A percentile compares a stretch with the other conserved stretches of the same genome.
Evolutionary conservation across 2,888 invertebrate genomes (phyloP).

Genomic region (Smittia sp.): DNA sequence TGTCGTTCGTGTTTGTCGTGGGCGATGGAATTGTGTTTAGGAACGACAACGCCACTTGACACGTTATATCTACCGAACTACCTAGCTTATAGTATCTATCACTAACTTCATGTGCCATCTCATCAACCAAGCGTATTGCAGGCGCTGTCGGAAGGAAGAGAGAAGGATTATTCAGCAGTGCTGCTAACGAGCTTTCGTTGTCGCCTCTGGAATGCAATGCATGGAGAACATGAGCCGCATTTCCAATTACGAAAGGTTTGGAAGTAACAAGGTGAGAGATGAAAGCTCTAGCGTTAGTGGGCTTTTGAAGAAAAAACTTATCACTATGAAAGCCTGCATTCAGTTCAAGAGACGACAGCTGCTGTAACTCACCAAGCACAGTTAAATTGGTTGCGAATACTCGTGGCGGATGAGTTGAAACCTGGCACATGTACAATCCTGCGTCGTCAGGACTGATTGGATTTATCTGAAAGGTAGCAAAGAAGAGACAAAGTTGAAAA

Average conservation of each 20-base stretch:
- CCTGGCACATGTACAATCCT: constrained; percentile 76
- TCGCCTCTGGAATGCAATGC: too few relatives aligned
- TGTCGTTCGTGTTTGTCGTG: constrained; percentile 39
- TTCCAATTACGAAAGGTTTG: too few relatives aligned
- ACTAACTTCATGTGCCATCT: constrained; percentile 66
- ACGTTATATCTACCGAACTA: constrained; percentile 68
- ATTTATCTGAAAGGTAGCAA: constrained; percentile 59
- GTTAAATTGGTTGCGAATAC: constrained; percentile 73
- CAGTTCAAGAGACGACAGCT: not conserved
- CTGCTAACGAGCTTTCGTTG: too few relatives aligned
- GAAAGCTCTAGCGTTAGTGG: too few relatives aligned
- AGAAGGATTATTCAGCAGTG: not conserved
- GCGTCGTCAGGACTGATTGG: constrained; percentile 69
- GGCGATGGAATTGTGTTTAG: constrained; percentile 47
- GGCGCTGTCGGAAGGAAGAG: constrained; percentile 58
- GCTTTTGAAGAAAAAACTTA: too few relatives aligned
- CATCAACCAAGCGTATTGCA: constrained; percentile 67
- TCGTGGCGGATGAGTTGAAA: constrained; percentile 75
- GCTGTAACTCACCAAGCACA: constrained; percentile 62
- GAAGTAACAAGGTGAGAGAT: too few relatives aligned
- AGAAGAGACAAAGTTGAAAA: not conserved
- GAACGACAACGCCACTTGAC: constrained; percentile 56
- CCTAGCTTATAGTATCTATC: constrained; percentile 73
- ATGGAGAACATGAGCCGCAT: too few relatives aligned
- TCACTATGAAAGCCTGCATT: not conserved